phyloP scores from a whole-genome alignment of 1,140 invertebrate genomes.

The Spodoptera frugiperda region DNA sequence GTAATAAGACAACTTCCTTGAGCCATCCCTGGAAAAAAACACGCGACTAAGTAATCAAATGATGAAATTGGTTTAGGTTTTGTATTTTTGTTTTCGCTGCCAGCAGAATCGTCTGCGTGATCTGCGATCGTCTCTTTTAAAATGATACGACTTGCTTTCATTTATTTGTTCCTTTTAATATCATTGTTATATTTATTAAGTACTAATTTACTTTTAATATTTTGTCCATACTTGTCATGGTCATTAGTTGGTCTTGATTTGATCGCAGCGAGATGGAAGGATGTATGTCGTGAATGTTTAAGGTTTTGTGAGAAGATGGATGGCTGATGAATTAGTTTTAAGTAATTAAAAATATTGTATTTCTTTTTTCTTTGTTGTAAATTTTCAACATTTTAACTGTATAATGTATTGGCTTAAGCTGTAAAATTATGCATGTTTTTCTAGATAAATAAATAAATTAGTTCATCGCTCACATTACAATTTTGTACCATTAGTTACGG shows the following conservation, averaged over 20 bases:
- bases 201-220: neutral
- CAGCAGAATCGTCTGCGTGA: neutral
- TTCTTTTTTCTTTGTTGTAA: no score
- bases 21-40: conserved; percentile 25
- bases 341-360: no score
- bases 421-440: no score
- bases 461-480: neutral
- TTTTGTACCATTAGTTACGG: neutral
- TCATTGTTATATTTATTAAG: neutral
- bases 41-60: conserved; percentile 16
- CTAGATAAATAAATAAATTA: no score
- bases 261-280: no score
- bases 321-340: no score
- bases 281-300: no score
- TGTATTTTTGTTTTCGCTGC: neutral
- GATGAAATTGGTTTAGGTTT: neutral
- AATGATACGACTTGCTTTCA: neutral
- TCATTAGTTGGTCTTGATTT: neutral
- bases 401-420: no score
- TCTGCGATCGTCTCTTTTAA: conserved; percentile 3
- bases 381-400: no score
- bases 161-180: neutral
- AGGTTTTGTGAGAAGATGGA: no score
- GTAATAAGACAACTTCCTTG: conserved; percentile 11
- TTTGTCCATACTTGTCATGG: neutral